Conservation (phyloP, 2,797 vertebrate genomes). For the Epinephelus coioides region DNA sequence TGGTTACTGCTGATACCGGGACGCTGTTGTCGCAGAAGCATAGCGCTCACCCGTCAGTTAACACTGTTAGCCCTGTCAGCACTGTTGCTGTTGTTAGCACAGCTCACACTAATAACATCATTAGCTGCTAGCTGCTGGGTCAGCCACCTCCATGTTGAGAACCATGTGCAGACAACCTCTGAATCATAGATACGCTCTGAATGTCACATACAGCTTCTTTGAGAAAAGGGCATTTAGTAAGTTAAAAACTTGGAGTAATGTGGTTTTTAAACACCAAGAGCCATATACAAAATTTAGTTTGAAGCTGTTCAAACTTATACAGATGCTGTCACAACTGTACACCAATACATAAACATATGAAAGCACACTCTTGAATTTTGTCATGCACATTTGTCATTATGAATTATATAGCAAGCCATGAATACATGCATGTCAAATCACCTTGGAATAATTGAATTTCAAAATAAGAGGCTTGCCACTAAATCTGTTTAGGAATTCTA, state of each 20-base stretch:
- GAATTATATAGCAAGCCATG: constrained; percentile 6
- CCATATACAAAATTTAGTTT: not conserved
- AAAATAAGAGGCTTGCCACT: constrained; percentile 24
- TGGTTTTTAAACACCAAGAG: not conserved
- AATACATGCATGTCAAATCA: constrained; percentile 39
- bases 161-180: no score
- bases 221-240: not conserved
- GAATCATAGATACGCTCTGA: no score
- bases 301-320: not conserved
- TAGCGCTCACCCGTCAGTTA: no score
- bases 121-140: no score
- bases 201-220: not conserved
- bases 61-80: no score
- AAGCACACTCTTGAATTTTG: not conserved
- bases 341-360: not conserved
- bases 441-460: constrained; percentile 36
- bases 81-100: no score
- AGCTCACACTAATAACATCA: no score
- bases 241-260: not conserved
- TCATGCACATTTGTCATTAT: constrained; percentile 11
- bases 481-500: constrained; percentile 1
- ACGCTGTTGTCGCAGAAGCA: no score
- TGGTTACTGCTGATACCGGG: no score
- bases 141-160: no score
- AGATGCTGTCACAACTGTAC: not conserved